Evolutionary conservation across 2,797 vertebrate genomes (phyloP).

Genomic region (Artibeus jamaicensis): DNA sequence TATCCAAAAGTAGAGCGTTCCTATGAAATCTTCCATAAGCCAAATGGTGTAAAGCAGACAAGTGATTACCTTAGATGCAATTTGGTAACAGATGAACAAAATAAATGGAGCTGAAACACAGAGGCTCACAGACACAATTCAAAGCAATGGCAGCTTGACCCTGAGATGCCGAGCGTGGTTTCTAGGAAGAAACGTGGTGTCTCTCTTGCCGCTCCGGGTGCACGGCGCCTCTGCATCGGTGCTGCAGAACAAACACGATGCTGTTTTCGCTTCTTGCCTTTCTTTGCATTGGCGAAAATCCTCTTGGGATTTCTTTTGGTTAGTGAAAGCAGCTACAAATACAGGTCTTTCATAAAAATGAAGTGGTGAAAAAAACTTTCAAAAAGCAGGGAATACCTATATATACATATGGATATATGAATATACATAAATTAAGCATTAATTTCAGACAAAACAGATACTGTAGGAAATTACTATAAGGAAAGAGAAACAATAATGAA

Average conservation of each 20-base stretch:
- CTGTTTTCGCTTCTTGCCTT: neutral
- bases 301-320: neutral
- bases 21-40: neutral
- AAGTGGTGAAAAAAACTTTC: neutral
- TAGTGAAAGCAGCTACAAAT: neutral
- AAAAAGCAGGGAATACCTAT: neutral
- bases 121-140: neutral
- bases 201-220: neutral
- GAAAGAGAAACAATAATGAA: neutral
- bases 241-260: neutral
- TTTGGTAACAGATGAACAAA: neutral
- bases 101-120: neutral
- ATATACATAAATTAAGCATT: neutral
- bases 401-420: neutral
- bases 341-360: neutral
- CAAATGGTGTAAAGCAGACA: neutral
- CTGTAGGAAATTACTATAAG: neutral
- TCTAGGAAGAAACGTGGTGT: neutral
- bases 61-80: neutral
- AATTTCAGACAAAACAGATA: neutral
- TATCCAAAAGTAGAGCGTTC: neutral
- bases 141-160: neutral
- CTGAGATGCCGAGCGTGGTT: neutral
- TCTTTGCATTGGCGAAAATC: neutral
- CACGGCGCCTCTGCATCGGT: neutral